These are phyloP conservation scores for Alces alces DNA, from an alignment of 2,113 vertebrate genomes.

Conservation along the genomic window DNA sequence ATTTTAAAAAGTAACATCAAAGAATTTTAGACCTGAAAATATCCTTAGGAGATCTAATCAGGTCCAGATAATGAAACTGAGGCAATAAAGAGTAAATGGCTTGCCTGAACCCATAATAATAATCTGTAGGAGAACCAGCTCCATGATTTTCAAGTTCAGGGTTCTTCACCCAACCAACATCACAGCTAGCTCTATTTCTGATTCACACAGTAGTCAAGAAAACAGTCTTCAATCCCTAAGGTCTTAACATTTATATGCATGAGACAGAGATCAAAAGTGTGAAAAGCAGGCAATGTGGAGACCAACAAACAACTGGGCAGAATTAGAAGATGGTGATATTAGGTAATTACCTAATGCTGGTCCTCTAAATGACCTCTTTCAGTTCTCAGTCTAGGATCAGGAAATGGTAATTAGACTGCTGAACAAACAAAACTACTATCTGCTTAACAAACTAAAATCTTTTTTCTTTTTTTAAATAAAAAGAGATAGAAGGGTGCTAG, in stretches of 20 bases:
- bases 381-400: neutral
- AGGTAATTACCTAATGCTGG: neutral
- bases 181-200: neutral
- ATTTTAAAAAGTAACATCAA: neutral
- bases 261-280: neutral
- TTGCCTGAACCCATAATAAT: neutral
- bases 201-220: neutral
- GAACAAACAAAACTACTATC: conserved; percentile 6
- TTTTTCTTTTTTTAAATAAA: neutral
- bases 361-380: neutral
- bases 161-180: neutral
- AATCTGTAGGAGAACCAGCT: neutral
- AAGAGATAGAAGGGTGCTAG: neutral
- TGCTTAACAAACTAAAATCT: conserved; percentile 2
- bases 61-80: neutral
- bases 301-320: neutral
- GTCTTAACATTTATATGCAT: neutral
- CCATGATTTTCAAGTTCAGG: neutral
- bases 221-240: neutral
- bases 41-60: neutral
- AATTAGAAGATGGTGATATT: neutral
- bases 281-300: neutral
- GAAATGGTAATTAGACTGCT: neutral
- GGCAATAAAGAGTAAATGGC: neutral
- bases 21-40: neutral